Evolutionary conservation across 2,888 invertebrate genomes (phyloP).

Genomic region (Xestia c-nigrum): DNA sequence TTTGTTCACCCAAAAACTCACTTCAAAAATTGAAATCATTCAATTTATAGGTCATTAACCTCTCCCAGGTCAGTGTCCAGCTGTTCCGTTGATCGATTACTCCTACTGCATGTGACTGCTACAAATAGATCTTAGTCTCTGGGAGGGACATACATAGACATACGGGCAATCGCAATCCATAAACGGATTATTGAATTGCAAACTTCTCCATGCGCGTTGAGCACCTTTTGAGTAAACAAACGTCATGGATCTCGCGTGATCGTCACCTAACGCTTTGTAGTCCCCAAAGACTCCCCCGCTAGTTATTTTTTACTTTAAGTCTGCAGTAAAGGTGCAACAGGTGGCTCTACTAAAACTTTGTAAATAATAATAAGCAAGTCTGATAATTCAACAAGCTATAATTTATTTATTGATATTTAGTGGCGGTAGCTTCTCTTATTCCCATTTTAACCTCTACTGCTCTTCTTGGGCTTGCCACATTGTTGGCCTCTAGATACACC

Average conservation of each 20-base stretch:
- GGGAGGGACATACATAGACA: neutral
- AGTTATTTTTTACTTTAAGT: no score
- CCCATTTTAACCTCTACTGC: no score
- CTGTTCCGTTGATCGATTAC: conserved; percentile 19
- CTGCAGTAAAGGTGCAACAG: neutral
- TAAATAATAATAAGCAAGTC: neutral
- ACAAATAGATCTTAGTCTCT: neutral
- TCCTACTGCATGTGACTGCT: neutral
- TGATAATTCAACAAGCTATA: neutral
- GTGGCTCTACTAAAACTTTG: neutral
- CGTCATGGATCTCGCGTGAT: no score
- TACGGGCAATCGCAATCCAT: neutral
- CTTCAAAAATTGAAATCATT: neutral
- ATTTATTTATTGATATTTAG: neutral
- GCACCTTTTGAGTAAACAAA: no score
- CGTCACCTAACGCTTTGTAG: no score
- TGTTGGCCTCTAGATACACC: no score
- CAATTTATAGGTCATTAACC: neutral
- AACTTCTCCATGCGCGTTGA: no score
- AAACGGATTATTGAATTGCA: neutral
- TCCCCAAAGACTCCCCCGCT: no score
- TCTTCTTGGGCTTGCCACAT: no score
- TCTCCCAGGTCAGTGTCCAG: conserved; percentile 14
- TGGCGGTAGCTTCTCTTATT: no score
- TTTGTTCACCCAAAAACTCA: no score